These are phyloP conservation scores for Diogma glabrata DNA, from an alignment of 2,888 invertebrate genomes.

Conservation along the genomic window DNA sequence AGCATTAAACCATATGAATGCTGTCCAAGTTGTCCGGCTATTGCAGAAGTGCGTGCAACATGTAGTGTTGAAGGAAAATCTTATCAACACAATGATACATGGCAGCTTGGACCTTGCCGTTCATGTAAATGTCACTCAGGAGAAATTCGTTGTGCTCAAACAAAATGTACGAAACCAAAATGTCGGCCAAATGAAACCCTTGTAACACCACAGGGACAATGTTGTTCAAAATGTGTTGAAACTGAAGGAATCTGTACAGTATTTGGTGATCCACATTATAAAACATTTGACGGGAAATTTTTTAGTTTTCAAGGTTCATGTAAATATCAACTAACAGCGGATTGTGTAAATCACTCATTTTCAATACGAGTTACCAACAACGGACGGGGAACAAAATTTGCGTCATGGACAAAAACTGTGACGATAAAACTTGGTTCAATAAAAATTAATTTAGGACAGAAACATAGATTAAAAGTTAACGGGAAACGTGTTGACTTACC, in stretches of 20 bases:
- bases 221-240: conserved; percentile 83
- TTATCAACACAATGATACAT: conserved; percentile 45
- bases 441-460: conserved; percentile 77
- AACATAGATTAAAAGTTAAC: conserved; percentile 75
- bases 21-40: conserved; percentile 63
- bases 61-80: conserved; percentile 47
- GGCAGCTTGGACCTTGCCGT: conserved; percentile 44
- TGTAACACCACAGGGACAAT: conserved; percentile 65
- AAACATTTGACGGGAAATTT: conserved; percentile 88
- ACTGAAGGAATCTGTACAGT: conserved; percentile 87
- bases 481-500: conserved; percentile 63
- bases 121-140: conserved; percentile 80
- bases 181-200: conserved; percentile 69
- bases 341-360: conserved; percentile 68
- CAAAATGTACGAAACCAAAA: conserved; percentile 62
- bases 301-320: conserved; percentile 91
- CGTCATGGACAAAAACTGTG: conserved; percentile 87
- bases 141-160: conserved; percentile 72
- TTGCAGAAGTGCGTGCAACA: conserved; percentile 51
- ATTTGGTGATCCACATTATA: conserved; percentile 90
- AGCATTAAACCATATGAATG: conserved; percentile 55
- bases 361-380: conserved; percentile 84
- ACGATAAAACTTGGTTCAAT: conserved; percentile 62
- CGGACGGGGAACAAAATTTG: conserved; percentile 63
- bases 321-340: conserved; percentile 78